Conservation (phyloP, 2,113 vertebrate genomes). For the Ovibos moschatus region DNA sequence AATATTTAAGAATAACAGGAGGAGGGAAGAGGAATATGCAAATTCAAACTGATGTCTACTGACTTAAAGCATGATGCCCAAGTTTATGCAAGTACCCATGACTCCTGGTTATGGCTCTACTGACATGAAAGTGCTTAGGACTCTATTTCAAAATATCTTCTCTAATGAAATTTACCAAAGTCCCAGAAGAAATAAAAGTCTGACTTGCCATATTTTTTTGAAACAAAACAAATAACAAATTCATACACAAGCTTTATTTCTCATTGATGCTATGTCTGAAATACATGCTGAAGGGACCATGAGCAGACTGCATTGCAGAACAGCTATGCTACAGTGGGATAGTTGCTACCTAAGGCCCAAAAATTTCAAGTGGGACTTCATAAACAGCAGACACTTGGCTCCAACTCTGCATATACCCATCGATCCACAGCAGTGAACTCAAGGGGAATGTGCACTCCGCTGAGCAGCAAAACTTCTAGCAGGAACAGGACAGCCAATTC, state of each 20-base stretch:
- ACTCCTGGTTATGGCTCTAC: neutral
- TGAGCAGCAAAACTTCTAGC: neutral
- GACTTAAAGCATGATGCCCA: neutral
- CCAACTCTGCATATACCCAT: neutral
- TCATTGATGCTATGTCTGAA: neutral
- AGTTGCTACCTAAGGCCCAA: neutral
- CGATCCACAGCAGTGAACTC: neutral
- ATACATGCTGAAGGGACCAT: neutral
- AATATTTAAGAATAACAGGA: neutral
- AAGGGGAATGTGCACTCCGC: neutral
- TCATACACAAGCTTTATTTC: neutral
- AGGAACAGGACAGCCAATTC: neutral
- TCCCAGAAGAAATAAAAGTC: neutral
- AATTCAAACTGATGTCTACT: neutral
- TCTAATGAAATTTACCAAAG: neutral
- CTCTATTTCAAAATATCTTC: neutral
- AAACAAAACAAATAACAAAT: neutral
- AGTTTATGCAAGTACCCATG: neutral
- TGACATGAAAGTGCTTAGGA: neutral
- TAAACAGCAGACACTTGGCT: neutral
- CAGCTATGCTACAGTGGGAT: neutral
- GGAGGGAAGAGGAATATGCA: neutral
- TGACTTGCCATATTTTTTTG: neutral
- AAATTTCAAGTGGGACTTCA: neutral
- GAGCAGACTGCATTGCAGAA: rapidly evolving